phyloP scores from a whole-genome alignment of 2,113 vertebrate species.

The Oreochromis tanganicae region DNA sequence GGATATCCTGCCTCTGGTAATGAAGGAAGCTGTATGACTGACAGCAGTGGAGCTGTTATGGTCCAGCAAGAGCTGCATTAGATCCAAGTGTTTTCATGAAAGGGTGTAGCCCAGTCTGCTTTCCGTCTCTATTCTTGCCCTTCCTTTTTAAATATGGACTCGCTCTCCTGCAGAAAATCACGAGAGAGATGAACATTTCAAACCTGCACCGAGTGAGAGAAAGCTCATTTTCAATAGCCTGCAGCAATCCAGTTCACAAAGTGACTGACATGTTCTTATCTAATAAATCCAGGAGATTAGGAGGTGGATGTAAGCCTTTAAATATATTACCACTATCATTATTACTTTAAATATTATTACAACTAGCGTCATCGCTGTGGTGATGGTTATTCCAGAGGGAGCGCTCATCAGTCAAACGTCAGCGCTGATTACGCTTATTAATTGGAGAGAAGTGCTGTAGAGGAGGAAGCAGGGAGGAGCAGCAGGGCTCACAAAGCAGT shows the following conservation, averaged over 20 bases:
- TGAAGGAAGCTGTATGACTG: conserved; percentile 16
- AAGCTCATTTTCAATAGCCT: not conserved
- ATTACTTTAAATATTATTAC: conserved; percentile 42
- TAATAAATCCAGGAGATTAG: conserved; percentile 24
- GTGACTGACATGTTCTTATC: conserved; percentile 17
- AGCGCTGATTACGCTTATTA: conserved; percentile 34
- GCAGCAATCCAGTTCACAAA: not conserved
- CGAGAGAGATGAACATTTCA: not conserved
- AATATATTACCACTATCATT: conserved; percentile 31
- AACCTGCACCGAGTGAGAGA: not conserved
- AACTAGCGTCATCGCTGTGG: not conserved
- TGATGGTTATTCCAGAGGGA: conserved; percentile 4
- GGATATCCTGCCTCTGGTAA: conserved; percentile 46
- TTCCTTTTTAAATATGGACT: conserved; percentile 34
- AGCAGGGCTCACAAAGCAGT: not conserved
- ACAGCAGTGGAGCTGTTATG: not conserved
- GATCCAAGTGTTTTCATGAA: conserved; percentile 27
- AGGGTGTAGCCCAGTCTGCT: conserved; percentile 49
- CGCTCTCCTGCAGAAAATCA: not conserved
- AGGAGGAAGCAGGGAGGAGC: not conserved
- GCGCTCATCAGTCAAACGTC: conserved; percentile 15
- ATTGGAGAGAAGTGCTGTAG: conserved; percentile 4
- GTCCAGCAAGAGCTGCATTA: not conserved
- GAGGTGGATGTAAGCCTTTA: conserved; percentile 14
- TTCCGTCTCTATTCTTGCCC: conserved; percentile 52